Conservation (phyloP, 2,888 invertebrate genomes). For the Anorthoa munda region DNA sequence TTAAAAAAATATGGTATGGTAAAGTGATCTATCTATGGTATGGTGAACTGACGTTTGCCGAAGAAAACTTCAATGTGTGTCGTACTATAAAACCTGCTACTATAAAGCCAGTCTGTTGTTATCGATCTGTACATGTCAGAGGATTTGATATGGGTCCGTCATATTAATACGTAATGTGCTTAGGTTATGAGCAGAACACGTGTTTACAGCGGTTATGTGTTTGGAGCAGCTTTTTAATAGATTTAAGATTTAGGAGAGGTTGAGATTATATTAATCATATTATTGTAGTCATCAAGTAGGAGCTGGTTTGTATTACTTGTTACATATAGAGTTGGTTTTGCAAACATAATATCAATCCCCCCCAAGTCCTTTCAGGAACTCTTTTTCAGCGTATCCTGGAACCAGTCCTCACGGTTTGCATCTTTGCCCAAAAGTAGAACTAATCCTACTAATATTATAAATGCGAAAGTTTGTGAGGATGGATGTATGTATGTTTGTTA, state of each 20-base stretch:
- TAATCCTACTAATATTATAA: too few relatives aligned
- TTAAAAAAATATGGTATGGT: too few relatives aligned
- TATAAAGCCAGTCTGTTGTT: slow-evolving; percentile 35
- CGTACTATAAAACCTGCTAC: too few relatives aligned
- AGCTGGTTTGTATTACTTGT: not conserved
- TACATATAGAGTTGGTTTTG: too few relatives aligned
- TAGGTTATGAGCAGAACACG: slow-evolving; percentile 13
- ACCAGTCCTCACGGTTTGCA: too few relatives aligned
- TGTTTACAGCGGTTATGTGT: slow-evolving; percentile 10
- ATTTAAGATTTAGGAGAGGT: slow-evolving; percentile 1
- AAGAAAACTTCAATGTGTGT: slow-evolving; percentile 14
- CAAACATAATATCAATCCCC: too few relatives aligned
- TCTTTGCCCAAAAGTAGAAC: too few relatives aligned
- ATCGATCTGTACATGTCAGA: slow-evolving; percentile 58
- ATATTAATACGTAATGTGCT: slow-evolving; percentile 39
- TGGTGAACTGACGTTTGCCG: not conserved
- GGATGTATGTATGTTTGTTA: too few relatives aligned
- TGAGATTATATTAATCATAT: not conserved
- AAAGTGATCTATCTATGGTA: too few relatives aligned
- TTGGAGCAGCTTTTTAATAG: not conserved
- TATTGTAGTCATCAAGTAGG: not conserved
- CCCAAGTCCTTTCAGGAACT: too few relatives aligned
- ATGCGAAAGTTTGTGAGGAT: too few relatives aligned
- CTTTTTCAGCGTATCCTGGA: too few relatives aligned
- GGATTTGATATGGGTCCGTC: slow-evolving; percentile 51